Base-by-base conservation (phyloP, 2,797 vertebrate species). In the Sternotherus odoratus region DNA sequence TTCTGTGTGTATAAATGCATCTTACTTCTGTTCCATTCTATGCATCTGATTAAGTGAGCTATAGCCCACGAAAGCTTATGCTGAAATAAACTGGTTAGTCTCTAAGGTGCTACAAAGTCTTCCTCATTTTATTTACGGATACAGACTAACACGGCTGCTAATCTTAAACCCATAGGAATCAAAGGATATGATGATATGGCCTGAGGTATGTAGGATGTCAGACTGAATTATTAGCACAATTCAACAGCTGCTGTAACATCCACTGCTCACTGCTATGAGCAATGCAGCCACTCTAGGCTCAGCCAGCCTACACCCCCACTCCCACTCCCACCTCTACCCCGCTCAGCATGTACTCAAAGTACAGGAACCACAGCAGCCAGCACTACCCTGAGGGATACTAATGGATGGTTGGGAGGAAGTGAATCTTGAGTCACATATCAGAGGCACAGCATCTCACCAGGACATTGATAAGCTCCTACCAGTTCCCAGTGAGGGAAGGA, bases 401-500 rank as follows among this genome's bases (percentile, higher is more conserved):
- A 21, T 2, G 30, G 3, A 16, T 16, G 4, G 11, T 13, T 5
- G 43, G 36, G 79, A 49, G 77, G 78, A 77, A 1, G 7, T n/a
- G 72, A 90, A 48, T 56, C 8, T 83, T 86, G 53, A 75, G 57
- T 50, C 77, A 49, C 28, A 81, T 77, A 43, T 54, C n/a, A 48
- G 3, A 60, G 11, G 24, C 30, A 78, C 2, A 69, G 6, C 60
- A 85, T 36, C 56, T 69, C 4, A 1, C n/a, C 88, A 49, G 89
- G 86, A 80, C 81, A 50, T 12, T 1, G 13, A 79, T 53, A 60
- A 60, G 30, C 57, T 60, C 57, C 30, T 57, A 57, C 60, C 57
- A 77, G 0, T 0, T 7, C 75, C 30, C 57, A 33, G 8, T 33
- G 30, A 60, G 30, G 30, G 57, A 33, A 33, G 57, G 57, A 60